Percentiles rank a stretch among this genome's conserved stretches.
These are phyloP conservation scores for Drosophila navojoa DNA, from an alignment of 1,140 invertebrate species.

Conservation along the genomic window DNA sequence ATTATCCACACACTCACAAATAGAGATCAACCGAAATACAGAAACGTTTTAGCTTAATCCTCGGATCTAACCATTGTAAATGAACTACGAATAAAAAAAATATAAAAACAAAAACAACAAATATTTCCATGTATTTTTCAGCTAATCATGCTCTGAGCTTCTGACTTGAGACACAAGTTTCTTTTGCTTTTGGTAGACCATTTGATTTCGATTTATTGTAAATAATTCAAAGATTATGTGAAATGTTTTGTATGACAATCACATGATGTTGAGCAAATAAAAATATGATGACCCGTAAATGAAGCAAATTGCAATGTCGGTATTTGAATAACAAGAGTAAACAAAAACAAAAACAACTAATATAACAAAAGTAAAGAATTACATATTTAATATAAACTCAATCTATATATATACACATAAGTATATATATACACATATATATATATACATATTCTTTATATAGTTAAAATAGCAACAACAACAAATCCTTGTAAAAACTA, in stretches of 20 bases:
- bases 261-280: slow-evolving; percentile 82
- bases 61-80: slow-evolving; percentile 57
- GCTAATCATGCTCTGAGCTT: slow-evolving; percentile 76
- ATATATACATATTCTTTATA: slow-evolving; percentile 49
- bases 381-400: slow-evolving; percentile 60
- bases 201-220: slow-evolving; percentile 63
- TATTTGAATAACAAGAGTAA: slow-evolving; percentile 37
- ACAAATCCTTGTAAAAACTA: slow-evolving; percentile 48
- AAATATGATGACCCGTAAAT: slow-evolving; percentile 47
- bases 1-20: slow-evolving; percentile 13
- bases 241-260: slow-evolving; percentile 84
- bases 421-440: slow-evolving; percentile 43
- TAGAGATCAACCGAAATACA: not conserved
- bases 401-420: slow-evolving; percentile 54
- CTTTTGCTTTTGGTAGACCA: slow-evolving; percentile 65
- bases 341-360: slow-evolving; percentile 10
- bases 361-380: slow-evolving; percentile 55
- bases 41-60: slow-evolving; percentile 51
- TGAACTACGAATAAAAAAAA: slow-evolving; percentile 36
- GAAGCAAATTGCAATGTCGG: slow-evolving; percentile 58
- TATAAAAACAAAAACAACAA: no score
- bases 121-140: slow-evolving; percentile 53
- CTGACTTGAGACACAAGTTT: slow-evolving; percentile 70
- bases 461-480: slow-evolving; percentile 44
- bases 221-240: slow-evolving; percentile 82